Percentiles rank a stretch among this genome's conserved stretches.
Conservation (phyloP, 2,888 invertebrate genomes). For the Cataglyphis albicans region DNA sequence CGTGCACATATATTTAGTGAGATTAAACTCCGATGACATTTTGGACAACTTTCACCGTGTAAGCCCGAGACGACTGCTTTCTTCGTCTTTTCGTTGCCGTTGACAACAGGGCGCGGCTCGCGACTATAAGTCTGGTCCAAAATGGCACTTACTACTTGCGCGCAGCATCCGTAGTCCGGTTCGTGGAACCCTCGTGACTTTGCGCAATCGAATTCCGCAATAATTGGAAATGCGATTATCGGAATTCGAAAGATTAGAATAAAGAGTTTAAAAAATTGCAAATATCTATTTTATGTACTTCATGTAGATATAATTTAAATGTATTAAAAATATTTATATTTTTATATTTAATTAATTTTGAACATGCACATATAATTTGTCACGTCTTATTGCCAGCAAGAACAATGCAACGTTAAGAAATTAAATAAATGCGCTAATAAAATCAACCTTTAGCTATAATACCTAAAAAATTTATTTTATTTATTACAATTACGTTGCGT, state of each 20-base stretch:
- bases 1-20: constrained; percentile 76
- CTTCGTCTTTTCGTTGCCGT: constrained; percentile 80
- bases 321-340: not conserved
- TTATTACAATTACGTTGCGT: constrained; percentile 11
- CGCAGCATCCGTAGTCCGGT: constrained; percentile 16
- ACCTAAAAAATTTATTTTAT: not conserved
- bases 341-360: not conserved
- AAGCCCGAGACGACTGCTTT: constrained; percentile 77
- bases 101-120: constrained; percentile 67
- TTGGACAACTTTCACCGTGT: constrained; percentile 84
- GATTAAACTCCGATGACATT: constrained; percentile 85
- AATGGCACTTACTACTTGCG: constrained; percentile 31
- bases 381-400: not conserved
- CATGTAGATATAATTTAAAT: not conserved
- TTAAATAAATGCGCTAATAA: constrained; percentile 31
- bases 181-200: not conserved
- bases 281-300: not conserved
- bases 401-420: constrained; percentile 1
- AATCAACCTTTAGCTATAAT: not conserved
- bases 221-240: not conserved
- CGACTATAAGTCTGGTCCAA: constrained; percentile 39
- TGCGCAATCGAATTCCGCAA: constrained; percentile 54
- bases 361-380: not conserved
- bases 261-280: not conserved
- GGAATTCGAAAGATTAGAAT: not conserved